These are phyloP conservation scores for Sebastes iracundus DNA, from an alignment of 2,797 vertebrate species.

Conservation along the genomic window DNA sequence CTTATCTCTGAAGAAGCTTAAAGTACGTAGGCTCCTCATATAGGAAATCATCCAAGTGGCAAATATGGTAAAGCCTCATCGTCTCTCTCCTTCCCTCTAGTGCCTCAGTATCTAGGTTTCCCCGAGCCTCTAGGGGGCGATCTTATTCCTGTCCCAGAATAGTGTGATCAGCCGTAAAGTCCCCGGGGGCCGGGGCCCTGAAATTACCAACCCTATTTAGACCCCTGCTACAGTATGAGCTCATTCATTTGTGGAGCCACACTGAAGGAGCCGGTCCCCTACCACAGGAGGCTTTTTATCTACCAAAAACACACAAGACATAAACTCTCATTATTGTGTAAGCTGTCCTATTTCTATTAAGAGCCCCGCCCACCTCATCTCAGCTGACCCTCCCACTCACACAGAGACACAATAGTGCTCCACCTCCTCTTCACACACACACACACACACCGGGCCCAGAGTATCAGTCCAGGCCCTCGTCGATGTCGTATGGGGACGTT, in stretches of 20 bases:
- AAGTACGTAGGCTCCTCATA: conserved; percentile 6
- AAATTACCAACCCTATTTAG: conserved; percentile 67
- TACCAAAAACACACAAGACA: conserved; percentile 51
- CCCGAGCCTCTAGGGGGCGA: conserved; percentile 66
- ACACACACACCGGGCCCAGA: neutral
- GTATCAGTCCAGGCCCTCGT: neutral
- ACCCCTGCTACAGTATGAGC: conserved; percentile 30
- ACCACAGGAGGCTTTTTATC: conserved; percentile 56
- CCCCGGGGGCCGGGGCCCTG: conserved; percentile 37
- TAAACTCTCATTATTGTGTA: conserved; percentile 48
- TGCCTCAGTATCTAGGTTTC: conserved; percentile 59
- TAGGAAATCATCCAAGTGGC: conserved; percentile 25
- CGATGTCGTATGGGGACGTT: neutral
- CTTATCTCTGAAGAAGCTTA: conserved; percentile 25
- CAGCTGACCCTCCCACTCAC: conserved; percentile 27
- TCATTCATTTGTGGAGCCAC: conserved; percentile 46
- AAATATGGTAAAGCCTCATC: conserved; percentile 19
- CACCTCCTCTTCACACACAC: conserved; percentile 17
- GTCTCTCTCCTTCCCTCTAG: neutral
- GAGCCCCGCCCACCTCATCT: conserved; percentile 32
- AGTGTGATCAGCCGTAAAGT: conserved; percentile 52
- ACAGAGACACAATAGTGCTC: conserved; percentile 15
- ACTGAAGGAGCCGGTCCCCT: conserved; percentile 11
- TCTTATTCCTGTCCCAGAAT: conserved; percentile 61
- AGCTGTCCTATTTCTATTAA: conserved; percentile 54